phyloP scores from a whole-genome alignment of 2,888 invertebrate genomes.

The Torymus auratus region DNA sequence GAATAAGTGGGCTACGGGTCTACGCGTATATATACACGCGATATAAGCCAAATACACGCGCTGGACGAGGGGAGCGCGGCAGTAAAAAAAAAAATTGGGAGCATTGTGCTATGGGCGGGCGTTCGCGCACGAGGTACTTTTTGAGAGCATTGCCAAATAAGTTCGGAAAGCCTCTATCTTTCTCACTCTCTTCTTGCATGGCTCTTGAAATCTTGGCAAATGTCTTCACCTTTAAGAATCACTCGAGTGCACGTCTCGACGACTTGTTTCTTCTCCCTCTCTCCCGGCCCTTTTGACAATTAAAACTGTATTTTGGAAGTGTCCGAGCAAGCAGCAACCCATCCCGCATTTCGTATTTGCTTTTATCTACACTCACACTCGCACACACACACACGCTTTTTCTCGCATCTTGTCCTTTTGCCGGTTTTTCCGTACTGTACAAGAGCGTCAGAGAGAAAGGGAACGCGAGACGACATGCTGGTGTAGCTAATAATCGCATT shows the following conservation, averaged over 20 bases:
- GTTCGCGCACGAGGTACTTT: slow-evolving; percentile 37
- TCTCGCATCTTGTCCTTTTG: neutral
- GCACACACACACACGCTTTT: neutral
- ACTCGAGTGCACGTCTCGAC: slow-evolving; percentile 53
- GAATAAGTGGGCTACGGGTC: too few relatives aligned
- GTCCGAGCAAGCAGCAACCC: slow-evolving; percentile 36
- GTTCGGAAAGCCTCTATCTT: slow-evolving; percentile 43
- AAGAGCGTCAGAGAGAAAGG: neutral
- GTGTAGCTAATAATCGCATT: slow-evolving; percentile 61
- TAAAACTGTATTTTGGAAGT: slow-evolving; percentile 63
- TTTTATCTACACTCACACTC: neutral
- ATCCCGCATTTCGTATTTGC: slow-evolving; percentile 16
- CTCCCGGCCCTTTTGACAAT: slow-evolving; percentile 57
- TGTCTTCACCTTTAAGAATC: slow-evolving; percentile 59
- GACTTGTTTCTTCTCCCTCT: slow-evolving; percentile 2
- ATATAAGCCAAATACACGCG: slow-evolving; percentile 46
- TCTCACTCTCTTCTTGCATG: neutral
- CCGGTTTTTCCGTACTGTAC: neutral
- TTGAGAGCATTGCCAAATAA: slow-evolving; percentile 58
- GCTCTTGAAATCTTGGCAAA: slow-evolving; percentile 58
- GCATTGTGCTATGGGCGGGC: neutral
- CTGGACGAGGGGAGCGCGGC: slow-evolving; percentile 16
- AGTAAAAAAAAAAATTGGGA: slow-evolving; percentile 48
- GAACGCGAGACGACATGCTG: neutral
- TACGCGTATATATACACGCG: neutral